Base-by-base conservation (phyloP, 2,113 vertebrate genomes). In the Calypte anna region DNA sequence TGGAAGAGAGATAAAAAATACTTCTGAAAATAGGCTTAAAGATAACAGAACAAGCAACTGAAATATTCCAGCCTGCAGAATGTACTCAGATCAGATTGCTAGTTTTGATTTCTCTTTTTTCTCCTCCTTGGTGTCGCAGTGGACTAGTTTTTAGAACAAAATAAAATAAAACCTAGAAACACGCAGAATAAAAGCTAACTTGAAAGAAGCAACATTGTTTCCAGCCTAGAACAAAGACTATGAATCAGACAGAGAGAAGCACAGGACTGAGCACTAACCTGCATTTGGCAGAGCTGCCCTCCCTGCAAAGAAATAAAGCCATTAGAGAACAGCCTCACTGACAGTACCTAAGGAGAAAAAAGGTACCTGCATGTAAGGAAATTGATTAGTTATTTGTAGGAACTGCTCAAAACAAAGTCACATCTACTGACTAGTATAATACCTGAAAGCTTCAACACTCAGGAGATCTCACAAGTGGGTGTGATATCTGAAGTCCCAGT, bases 1-100 rank as follows among this genome's bases (percentile, higher is more conserved):
- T 70, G 43, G 31, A 79, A 89, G 40, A 44, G 69, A 82, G 81
- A 68, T 72, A 78, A 91, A 94, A 91, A 72, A 20, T 82, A 22
- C 16, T 93, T 93, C 33, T 79, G 53, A 92, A 94, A 96, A 87
- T 36, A 82, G 18, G 11, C 23, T 91, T 84, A 72, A 68, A 85
- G 74, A 72, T 79, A 82, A 72, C 38, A 91, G 64, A 89, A 61
- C 70, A 78, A 95, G 74, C 66, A 82, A 72, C 54, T 75, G 66
- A 92, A 91, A 92, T 87, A 82, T 84, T 44, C 58, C 81, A 79
- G 48, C 74, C 81, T 68, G 50, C 44, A 89, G 70, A 84, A 94
- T 30, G 23, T 89, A 30, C 48, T 82, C 53, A 68, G 78, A 93
- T 91, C 74, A 87, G 77, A 91, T 79, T 57, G 78, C 18, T 75